A percentile compares a stretch with the other conserved stretches of the same genome.
These are phyloP conservation scores for Datnioides undecimradiatus DNA, from an alignment of 2,113 vertebrate species.

Conservation along the genomic window DNA sequence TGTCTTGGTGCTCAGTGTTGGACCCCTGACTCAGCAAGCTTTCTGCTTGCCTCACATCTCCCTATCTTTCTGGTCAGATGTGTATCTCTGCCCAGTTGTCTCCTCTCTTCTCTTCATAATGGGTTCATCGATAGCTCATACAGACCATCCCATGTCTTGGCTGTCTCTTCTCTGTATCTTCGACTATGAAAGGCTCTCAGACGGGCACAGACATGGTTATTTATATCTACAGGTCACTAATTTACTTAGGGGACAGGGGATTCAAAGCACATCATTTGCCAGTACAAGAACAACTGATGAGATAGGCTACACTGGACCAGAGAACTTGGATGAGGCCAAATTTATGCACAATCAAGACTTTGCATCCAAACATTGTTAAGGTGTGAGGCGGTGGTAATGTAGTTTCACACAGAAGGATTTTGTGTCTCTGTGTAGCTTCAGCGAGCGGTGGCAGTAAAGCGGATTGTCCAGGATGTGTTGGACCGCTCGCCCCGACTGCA, in stretches of 20 bases:
- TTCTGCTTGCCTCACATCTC: conserved; percentile 65
- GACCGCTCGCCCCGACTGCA: conserved; percentile 92
- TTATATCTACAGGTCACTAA: conserved; percentile 48
- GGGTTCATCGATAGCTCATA: conserved; percentile 47
- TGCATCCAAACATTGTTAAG: neutral
- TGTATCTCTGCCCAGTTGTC: conserved; percentile 35
- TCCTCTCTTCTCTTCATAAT: conserved; percentile 47
- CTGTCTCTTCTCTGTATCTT: conserved; percentile 10
- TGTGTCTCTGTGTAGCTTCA: conserved; percentile 87
- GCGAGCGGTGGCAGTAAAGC: conserved; percentile 92
- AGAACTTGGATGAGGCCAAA: neutral
- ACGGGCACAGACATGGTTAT: conserved; percentile 33
- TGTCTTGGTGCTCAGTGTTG: conserved; percentile 25
- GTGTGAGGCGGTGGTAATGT: neutral
- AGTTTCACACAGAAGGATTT: neutral
- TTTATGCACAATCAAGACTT: neutral
- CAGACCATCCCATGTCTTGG: conserved; percentile 13
- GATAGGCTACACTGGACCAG: neutral
- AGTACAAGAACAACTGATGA: neutral
- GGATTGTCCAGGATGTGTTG: conserved; percentile 92
- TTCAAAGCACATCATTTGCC: conserved; percentile 4
- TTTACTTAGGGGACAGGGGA: conserved; percentile 19
- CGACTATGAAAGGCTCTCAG: conserved; percentile 27
- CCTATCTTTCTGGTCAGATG: conserved; percentile 47
- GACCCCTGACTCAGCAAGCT: conserved; percentile 49